Conservation (phyloP, 2,113 vertebrate species). For the Chamaea fasciata region DNA sequence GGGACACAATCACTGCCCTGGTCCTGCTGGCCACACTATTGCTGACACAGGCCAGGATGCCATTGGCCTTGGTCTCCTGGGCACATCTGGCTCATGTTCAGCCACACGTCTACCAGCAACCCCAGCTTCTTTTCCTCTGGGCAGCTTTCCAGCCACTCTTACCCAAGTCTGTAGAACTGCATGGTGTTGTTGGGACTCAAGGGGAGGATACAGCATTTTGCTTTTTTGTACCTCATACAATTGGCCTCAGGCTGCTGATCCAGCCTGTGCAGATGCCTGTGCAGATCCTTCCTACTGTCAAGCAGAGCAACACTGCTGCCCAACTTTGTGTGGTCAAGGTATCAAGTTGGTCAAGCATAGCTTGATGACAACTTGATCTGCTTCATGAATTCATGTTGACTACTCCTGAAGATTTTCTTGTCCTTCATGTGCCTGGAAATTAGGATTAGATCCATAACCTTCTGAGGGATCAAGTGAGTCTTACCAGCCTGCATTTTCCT, state of each 20-base stretch:
- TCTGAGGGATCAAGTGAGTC: not conserved
- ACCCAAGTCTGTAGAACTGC: not conserved
- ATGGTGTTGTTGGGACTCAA: not conserved
- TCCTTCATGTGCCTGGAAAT: not conserved
- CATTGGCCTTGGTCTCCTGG: not conserved
- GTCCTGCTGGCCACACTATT: not conserved
- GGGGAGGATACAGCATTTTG: not conserved
- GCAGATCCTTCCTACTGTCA: not conserved
- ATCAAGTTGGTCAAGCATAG: not conserved
- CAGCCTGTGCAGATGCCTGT: not conserved
- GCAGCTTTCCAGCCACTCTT: not conserved
- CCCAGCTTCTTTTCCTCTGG: not conserved
- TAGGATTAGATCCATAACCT: not conserved
- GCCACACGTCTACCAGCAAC: not conserved
- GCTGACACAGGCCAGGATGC: not conserved
- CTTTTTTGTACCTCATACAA: not conserved
- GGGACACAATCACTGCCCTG: fast-evolving
- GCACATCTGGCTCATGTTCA: not conserved
- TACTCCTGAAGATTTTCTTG: not conserved
- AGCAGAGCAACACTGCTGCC: not conserved
- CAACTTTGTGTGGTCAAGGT: not conserved
- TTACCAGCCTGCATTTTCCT: not conserved
- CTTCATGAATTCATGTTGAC: not conserved
- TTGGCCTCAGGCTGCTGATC: not conserved
- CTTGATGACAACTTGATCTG: not conserved